Conservation (phyloP, 2,113 vertebrate genomes). For the Vireo altiloquus region DNA sequence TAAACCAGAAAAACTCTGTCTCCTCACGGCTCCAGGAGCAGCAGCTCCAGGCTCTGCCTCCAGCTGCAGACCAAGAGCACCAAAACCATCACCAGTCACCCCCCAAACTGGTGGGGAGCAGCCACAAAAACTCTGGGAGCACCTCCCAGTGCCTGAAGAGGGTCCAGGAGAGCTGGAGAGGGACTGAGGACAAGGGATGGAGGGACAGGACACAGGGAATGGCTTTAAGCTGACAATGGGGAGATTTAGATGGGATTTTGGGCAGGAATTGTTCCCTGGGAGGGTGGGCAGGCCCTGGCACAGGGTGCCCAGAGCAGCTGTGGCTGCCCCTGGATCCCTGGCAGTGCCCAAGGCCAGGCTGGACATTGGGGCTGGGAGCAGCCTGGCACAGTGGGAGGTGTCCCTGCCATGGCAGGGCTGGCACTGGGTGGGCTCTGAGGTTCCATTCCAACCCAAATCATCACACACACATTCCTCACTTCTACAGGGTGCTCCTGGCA, state of each 20-base stretch:
- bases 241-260: rapidly evolving
- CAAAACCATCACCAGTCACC: rapidly evolving
- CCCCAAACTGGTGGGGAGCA: neutral
- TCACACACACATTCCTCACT: neutral
- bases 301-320: neutral
- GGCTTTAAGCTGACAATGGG: neutral
- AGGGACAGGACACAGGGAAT: neutral
- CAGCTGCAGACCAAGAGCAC: neutral
- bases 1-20: neutral
- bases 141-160: rapidly evolving
- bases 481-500: neutral
- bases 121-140: neutral
- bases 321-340: neutral
- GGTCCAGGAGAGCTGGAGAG: neutral
- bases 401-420: neutral
- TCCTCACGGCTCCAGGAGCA: neutral
- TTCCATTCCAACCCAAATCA: neutral
- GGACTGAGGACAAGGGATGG: neutral
- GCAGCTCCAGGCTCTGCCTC: neutral
- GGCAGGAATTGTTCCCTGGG: neutral
- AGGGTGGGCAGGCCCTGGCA: neutral
- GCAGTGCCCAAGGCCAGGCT: neutral
- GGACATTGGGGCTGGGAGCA: neutral
- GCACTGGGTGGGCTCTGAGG: rapidly evolving
- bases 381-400: neutral